These are phyloP conservation scores for Stegostoma tigrinum DNA, from an alignment of 2,113 vertebrate genomes.

Conservation along the genomic window DNA sequence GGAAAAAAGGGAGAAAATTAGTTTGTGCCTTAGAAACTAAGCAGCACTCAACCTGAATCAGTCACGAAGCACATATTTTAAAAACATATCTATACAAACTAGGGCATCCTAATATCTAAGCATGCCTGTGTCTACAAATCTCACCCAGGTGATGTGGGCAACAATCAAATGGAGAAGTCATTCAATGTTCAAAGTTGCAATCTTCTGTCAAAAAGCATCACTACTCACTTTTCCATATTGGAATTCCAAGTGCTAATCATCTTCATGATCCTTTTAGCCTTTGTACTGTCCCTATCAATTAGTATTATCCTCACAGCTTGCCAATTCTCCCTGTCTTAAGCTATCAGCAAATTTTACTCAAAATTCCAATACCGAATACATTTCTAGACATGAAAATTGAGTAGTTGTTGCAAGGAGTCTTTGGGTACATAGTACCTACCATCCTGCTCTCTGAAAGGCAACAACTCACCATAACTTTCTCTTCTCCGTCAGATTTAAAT, in stretches of 20 bases:
- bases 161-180: neutral
- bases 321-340: neutral
- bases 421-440: neutral
- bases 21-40: neutral
- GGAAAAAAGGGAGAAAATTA: conserved; percentile 38
- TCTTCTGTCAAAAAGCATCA: neutral
- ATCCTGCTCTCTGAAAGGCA: neutral
- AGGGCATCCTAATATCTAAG: neutral
- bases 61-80: neutral
- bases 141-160: neutral
- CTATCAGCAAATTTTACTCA: too few relatives aligned
- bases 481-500: neutral
- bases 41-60: neutral
- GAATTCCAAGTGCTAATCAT: neutral
- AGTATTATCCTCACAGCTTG: neutral
- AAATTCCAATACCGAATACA: too few relatives aligned
- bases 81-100: neutral
- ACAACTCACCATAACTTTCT: neutral
- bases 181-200: neutral
- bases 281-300: neutral
- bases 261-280: neutral
- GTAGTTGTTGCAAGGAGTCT: neutral
- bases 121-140: neutral
- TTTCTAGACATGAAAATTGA: too few relatives aligned
- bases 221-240: neutral